Evolutionary conservation across 2,113 vertebrate species (phyloP).

Genomic region (Verasper variegatus): DNA sequence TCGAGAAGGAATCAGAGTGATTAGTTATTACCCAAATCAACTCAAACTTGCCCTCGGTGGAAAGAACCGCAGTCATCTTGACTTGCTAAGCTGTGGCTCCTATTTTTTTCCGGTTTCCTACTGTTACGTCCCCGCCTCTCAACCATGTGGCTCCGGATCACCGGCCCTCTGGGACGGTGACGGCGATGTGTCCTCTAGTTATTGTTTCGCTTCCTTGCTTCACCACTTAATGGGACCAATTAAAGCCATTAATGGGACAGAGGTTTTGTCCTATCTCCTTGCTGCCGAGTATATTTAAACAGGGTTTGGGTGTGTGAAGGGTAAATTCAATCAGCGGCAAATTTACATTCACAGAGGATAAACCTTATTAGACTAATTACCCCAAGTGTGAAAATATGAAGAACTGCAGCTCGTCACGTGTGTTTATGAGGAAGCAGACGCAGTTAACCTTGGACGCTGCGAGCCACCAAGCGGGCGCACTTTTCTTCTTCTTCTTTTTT

Average conservation of each 20-base stretch:
- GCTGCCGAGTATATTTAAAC: slow-evolving; percentile 38
- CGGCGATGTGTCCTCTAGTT: slow-evolving; percentile 65
- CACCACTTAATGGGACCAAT: slow-evolving; percentile 74
- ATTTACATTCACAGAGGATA: slow-evolving; percentile 68
- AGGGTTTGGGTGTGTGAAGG: slow-evolving; percentile 67
- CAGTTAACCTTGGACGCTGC: slow-evolving; percentile 57
- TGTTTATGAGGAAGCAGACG: slow-evolving; percentile 27
- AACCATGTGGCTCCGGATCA: slow-evolving; percentile 64
- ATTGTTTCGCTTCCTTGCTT: slow-evolving; percentile 78
- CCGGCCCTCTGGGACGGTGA: slow-evolving; percentile 52
- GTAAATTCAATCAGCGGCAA: slow-evolving; percentile 71
- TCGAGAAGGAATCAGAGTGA: too few relatives aligned
- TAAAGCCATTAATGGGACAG: slow-evolving; percentile 73
- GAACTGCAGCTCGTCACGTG: slow-evolving; percentile 17
- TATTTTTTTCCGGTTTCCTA: slow-evolving; percentile 4
- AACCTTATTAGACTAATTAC: slow-evolving; percentile 70
- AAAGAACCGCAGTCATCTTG: too few relatives aligned
- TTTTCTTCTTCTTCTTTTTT: slow-evolving; percentile 18
- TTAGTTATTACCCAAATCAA: too few relatives aligned
- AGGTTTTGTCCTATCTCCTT: slow-evolving; percentile 63
- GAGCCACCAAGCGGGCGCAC: neutral
- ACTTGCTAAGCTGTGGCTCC: neutral
- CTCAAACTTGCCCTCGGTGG: too few relatives aligned
- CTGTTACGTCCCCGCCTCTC: slow-evolving; percentile 25
- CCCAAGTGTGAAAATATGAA: slow-evolving; percentile 37